Conservation (phyloP, 2,113 vertebrate species). For the Brachionichthys hirsutus region DNA sequence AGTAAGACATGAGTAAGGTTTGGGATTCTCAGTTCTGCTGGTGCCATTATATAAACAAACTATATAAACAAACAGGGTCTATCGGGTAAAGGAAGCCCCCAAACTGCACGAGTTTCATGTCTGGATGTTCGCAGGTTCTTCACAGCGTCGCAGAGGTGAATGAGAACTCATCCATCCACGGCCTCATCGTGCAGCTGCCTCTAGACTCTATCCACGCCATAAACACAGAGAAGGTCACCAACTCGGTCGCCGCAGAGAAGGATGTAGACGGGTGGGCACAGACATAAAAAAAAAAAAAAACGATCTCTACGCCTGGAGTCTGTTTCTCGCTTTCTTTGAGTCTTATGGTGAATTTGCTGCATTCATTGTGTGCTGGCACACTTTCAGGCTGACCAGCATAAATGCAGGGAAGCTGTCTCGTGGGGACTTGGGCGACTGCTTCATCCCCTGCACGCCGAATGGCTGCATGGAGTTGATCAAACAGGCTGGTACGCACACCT, state of each 20-base stretch:
- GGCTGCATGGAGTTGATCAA: constrained; percentile 97
- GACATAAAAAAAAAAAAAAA: background rate
- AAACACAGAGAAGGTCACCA: constrained; percentile 88
- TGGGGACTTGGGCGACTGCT: constrained; percentile 90
- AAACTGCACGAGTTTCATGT: background rate
- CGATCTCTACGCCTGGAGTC: background rate
- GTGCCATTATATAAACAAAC: background rate
- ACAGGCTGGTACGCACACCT: constrained; percentile 81
- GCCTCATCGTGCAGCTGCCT: constrained; percentile 94
- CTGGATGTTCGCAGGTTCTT: constrained; percentile 79
- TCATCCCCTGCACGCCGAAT: constrained; percentile 96
- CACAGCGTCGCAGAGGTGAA: constrained; percentile 85
- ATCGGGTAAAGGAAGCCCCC: background rate
- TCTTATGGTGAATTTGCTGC: background rate
- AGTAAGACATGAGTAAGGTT: background rate
- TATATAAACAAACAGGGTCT: too few species aligned
- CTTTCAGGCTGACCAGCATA: constrained; percentile 87
- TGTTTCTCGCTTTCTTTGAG: background rate
- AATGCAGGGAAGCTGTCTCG: constrained; percentile 95
- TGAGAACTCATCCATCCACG: constrained; percentile 86
- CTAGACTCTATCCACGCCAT: constrained; percentile 90
- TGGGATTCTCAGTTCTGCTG: background rate
- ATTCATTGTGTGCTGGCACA: background rate
- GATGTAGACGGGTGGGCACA: constrained; percentile 95
- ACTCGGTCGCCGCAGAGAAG: constrained; percentile 89